Evolutionary conservation across 2,797 vertebrate genomes (phyloP).

Genomic region (Girardinus metallicus): DNA sequence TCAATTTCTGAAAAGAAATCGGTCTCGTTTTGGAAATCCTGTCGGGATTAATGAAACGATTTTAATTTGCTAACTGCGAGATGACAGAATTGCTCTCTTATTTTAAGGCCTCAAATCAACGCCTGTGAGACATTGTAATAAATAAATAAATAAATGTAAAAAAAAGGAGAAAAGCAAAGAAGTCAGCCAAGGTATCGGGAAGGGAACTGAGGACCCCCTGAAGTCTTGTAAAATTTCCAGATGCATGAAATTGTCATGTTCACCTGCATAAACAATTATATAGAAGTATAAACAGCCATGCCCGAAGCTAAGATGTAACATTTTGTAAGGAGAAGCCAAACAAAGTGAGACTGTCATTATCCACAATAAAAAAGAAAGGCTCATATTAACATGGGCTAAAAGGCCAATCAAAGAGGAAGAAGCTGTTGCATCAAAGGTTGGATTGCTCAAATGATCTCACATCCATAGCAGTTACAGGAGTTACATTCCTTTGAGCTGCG

Average conservation of each 20-base stretch:
- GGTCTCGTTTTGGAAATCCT: background rate
- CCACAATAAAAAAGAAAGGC: background rate
- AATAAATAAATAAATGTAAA: too few species aligned
- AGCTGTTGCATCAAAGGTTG: background rate
- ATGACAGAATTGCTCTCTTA: background rate
- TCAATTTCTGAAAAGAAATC: background rate
- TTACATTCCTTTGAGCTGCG: background rate
- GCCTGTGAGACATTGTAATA: background rate
- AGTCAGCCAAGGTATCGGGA: background rate
- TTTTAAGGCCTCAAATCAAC: background rate
- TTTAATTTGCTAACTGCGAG: background rate
- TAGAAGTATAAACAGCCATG: background rate
- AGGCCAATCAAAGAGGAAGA: background rate
- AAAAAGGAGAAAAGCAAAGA: background rate
- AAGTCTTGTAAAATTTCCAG: background rate
- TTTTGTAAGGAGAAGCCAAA: background rate
- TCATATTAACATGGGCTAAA: background rate
- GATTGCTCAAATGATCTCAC: background rate
- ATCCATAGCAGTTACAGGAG: background rate
- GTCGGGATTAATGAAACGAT: background rate
- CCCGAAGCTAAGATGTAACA: background rate
- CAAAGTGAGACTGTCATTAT: background rate
- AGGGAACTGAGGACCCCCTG: background rate
- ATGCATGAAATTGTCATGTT: background rate
- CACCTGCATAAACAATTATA: background rate